Percentiles rank a stretch among this genome's conserved stretches.
Evolutionary conservation across 2,113 vertebrate genomes (phyloP).

Genomic region (Parotia lawesii): DNA sequence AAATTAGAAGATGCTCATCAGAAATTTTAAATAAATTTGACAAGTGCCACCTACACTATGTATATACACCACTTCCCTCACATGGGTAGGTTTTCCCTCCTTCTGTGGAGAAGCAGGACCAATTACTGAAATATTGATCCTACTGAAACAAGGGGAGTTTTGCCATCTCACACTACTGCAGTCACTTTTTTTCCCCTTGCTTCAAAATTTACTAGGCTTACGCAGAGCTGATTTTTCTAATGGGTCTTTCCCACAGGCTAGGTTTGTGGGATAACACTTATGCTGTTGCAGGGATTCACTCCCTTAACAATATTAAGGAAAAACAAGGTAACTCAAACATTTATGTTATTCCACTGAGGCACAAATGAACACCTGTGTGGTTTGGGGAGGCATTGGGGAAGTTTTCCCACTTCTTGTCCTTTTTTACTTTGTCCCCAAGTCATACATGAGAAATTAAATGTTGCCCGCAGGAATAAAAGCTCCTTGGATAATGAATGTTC

Average conservation of each 20-base stretch:
- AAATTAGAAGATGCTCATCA: background rate
- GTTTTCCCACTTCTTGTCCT: background rate
- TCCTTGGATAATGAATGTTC: background rate
- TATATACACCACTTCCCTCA: background rate
- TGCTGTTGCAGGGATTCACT: background rate
- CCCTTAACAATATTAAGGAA: background rate
- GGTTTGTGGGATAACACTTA: background rate
- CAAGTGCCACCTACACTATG: background rate
- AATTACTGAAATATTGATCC: background rate
- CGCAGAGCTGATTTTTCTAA: background rate
- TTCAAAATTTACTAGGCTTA: background rate
- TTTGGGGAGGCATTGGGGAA: background rate
- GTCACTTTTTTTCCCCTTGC: background rate
- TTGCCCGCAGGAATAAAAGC: background rate
- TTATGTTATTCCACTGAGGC: background rate
- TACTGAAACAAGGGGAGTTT: background rate
- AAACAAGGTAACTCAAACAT: background rate
- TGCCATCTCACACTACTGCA: background rate
- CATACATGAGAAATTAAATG: background rate
- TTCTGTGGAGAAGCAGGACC: background rate
- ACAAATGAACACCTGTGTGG: background rate
- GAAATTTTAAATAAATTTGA: background rate
- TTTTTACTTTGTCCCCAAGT: background rate
- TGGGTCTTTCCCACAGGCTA: background rate
- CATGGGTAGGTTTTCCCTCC: background rate